Evolutionary conservation across 2,797 vertebrate species (phyloP), one percentile per base, ranked within the genome.

Genomic region (Amazona ochrocephala): DNA sequence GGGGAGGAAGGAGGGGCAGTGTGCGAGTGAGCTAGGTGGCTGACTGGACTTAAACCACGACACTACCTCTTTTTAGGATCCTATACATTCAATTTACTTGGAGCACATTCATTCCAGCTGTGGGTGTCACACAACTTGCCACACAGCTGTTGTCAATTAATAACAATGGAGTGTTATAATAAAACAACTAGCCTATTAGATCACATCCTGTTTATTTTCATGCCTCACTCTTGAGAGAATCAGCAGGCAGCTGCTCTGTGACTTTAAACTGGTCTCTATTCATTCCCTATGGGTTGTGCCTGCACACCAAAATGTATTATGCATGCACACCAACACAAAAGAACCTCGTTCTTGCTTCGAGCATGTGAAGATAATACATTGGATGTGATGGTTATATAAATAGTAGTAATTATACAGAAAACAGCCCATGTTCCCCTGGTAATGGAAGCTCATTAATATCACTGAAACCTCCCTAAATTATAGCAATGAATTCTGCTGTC

Each of bases 371-470:
- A 94, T 86, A 91, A 94, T 82, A 56, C 44, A 79, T 61, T 88
- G 87, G 53, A 91, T 92, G 21, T 27, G 68, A 51, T 79, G 71
- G 60, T 53, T 79, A 82, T 87, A 94, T 88, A 95, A 95, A 94
- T 86, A 90, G 87, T 58, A 56, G 85, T 37, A 90, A 96, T 96
- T 96, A 94, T 29, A 51, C 77, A 90, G 48, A 90, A 90, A 94
- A 93, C 77, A 90, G 47, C 41, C 45, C 67, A 67, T 93, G 89
- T 95, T 96, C 89, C 45, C 77, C 76, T 84, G 87, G 34, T 90
- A 94, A 96, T 95, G 85, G 74, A 72, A 75, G 67, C 80, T 94
- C 93, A 94, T 94, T 84, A 74, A 87, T 96, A 95, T 87, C n/a
- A 5, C 74, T 80, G 85, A 91, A 96, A 86, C 21, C 29, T 90